Conservation (phyloP, 1,140 invertebrate genomes). For the Drosophila elegans region DNA sequence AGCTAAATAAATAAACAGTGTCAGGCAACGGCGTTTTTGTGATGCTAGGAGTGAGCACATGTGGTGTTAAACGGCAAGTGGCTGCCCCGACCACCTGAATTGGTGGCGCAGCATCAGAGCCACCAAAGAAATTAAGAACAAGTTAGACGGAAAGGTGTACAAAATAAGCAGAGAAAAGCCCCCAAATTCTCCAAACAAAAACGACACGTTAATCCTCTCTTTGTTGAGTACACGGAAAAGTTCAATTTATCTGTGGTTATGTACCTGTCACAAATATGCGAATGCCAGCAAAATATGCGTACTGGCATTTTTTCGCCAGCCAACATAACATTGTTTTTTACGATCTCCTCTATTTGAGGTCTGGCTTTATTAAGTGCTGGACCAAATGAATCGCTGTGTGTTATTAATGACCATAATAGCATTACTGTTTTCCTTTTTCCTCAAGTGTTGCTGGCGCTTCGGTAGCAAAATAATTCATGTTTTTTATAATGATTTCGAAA, state of each 20-base stretch:
- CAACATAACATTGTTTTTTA: constrained; percentile 20
- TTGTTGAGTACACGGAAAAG: neutral
- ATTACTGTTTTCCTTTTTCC: constrained; percentile 33
- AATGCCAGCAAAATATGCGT: constrained; percentile 15
- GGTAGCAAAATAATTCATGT: constrained; percentile 44
- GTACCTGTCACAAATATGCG: constrained; percentile 14
- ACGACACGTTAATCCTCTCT: neutral
- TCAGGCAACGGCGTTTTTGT: constrained; percentile 23
- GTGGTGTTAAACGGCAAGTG: constrained; percentile 48
- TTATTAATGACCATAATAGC: constrained; percentile 56
- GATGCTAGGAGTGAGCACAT: constrained; percentile 41
- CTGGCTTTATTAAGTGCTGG: constrained; percentile 54
- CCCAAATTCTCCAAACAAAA: neutral
- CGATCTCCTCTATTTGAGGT: constrained; percentile 36
- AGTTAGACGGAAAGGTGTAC: neutral
- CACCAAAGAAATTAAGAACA: constrained; percentile 2
- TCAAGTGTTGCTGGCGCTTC: constrained; percentile 44
- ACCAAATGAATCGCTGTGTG: constrained; percentile 55
- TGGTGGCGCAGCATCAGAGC: constrained; percentile 41
- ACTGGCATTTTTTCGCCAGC: neutral
- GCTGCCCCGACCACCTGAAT: constrained; percentile 34
- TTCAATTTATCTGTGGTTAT: constrained; percentile 6
- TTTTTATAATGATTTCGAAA: constrained; percentile 47
- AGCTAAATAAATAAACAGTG: constrained; percentile 76
- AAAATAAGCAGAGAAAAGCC: neutral